A percentile compares a stretch with the other conserved stretches of the same genome.
phyloP scores from a whole-genome alignment of 2,888 invertebrate genomes.

The Nephrotoma guestfalica region DNA sequence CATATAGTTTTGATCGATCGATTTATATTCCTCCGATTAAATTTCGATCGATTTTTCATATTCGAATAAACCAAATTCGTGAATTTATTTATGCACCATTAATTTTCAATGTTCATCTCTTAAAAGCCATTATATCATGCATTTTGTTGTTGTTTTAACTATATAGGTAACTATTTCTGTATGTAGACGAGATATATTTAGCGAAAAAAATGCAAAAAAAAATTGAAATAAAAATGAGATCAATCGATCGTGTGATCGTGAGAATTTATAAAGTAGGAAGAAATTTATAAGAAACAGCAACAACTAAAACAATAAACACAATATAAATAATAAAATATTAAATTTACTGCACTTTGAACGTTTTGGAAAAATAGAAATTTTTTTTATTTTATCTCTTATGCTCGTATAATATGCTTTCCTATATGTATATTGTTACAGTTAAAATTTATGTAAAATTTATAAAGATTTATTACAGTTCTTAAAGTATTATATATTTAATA shows the following conservation, averaged over 20 bases:
- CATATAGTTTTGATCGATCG: not conserved
- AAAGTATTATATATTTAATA: not conserved
- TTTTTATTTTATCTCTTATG: not conserved
- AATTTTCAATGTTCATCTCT: not conserved
- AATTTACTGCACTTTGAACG: not conserved
- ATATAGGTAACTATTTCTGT: not conserved
- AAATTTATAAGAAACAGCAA: not conserved
- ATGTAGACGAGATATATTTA: not conserved
- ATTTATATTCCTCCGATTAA: not conserved
- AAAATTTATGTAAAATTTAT: not conserved
- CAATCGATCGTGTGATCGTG: constrained; percentile 4
- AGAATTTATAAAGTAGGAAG: constrained; percentile 4
- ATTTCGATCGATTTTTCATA: not conserved
- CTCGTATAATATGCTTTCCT: not conserved
- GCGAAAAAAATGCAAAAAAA: not conserved
- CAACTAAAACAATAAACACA: not conserved
- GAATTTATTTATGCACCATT: constrained; percentile 4
- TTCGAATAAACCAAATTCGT: not conserved
- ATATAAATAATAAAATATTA: not conserved
- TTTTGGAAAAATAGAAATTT: not conserved
- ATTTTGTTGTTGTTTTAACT: not conserved
- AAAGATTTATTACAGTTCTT: not conserved
- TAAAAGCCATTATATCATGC: not conserved
- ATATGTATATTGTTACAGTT: not conserved
- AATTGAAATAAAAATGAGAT: constrained; percentile 2